phyloP scores from a whole-genome alignment of 2,797 vertebrate genomes.

The Ptychadena robeensis region DNA sequence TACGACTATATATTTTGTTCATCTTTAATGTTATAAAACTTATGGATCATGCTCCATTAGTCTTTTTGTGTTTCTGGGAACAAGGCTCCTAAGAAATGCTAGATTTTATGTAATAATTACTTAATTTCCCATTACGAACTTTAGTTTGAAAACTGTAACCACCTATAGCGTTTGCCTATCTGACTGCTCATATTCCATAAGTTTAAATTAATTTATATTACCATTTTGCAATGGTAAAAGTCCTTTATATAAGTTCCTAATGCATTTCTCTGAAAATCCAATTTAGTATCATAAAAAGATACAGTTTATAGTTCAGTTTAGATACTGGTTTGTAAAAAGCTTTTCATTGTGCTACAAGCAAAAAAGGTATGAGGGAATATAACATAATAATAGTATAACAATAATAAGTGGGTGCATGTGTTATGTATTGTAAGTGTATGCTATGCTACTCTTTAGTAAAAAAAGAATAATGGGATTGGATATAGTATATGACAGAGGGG shows the following conservation, averaged over 20 bases:
- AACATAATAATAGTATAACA: background rate
- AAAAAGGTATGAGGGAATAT: background rate
- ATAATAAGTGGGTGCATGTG: background rate
- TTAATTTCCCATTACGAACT: conserved; percentile 47
- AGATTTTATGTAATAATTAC: conserved; percentile 33
- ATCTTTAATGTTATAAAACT: conserved; percentile 34
- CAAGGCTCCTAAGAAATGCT: background rate
- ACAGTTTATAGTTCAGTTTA: conserved; percentile 37
- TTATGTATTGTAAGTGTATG: background rate
- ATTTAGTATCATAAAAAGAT: conserved; percentile 25
- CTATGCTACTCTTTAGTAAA: background rate
- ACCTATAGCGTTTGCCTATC: conserved; percentile 30
- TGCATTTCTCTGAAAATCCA: conserved; percentile 39
- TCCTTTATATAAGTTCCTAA: conserved; percentile 24
- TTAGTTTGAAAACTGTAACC: conserved; percentile 31
- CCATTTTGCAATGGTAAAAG: conserved; percentile 5
- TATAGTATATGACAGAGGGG: background rate
- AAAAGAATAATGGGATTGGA: background rate
- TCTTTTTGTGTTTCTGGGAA: conserved; percentile 43
- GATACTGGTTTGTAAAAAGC: conserved; percentile 12
- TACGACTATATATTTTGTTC: conserved; percentile 30
- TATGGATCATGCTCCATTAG: conserved; percentile 41
- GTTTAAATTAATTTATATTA: conserved; percentile 49
- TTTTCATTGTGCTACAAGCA: background rate
- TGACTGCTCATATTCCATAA: conserved; percentile 32